These are phyloP conservation scores for Meloe dianella DNA, from an alignment of 2,888 invertebrate species.

Conservation along the genomic window DNA sequence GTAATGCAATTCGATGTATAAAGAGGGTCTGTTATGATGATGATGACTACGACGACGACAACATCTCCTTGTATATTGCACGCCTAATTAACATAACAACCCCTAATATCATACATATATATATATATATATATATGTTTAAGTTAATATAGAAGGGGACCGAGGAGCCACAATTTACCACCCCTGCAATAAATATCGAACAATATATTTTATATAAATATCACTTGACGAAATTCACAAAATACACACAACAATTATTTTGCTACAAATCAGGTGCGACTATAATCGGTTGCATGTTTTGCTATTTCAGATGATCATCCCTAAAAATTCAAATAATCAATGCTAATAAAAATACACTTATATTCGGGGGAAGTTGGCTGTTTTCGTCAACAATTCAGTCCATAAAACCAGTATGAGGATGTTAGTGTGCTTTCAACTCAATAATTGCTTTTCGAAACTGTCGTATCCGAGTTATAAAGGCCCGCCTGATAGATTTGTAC, in stretches of 20 bases:
- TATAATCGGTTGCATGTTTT: too few relatives aligned
- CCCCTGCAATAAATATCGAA: conserved; percentile 45
- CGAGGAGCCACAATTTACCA: conserved; percentile 40
- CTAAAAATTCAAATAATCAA: conserved; percentile 35
- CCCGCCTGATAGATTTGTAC: conserved; percentile 41
- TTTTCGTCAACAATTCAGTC: conserved; percentile 39
- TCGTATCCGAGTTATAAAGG: conserved; percentile 52
- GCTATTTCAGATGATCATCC: too few relatives aligned
- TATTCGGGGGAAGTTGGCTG: conserved; percentile 40
- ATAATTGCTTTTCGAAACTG: conserved; percentile 52
- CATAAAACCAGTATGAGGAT: conserved; percentile 47
- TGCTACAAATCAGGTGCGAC: too few relatives aligned
- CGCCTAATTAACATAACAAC: conserved; percentile 36
- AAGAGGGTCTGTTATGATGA: conserved; percentile 38
- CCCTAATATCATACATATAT: too few relatives aligned
- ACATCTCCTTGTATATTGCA: conserved; percentile 31
- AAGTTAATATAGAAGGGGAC: conserved; percentile 44
- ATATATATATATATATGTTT: conserved; percentile 52
- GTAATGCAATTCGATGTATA: conserved; percentile 40
- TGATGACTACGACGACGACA: conserved; percentile 9
- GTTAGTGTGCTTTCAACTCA: conserved; percentile 45
- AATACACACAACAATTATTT: too few relatives aligned
- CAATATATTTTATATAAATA: too few relatives aligned
- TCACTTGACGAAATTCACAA: not conserved
- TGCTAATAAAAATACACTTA: conserved; percentile 49